Conservation (phyloP, 2,888 invertebrate species). For the Axea sp. region DNA sequence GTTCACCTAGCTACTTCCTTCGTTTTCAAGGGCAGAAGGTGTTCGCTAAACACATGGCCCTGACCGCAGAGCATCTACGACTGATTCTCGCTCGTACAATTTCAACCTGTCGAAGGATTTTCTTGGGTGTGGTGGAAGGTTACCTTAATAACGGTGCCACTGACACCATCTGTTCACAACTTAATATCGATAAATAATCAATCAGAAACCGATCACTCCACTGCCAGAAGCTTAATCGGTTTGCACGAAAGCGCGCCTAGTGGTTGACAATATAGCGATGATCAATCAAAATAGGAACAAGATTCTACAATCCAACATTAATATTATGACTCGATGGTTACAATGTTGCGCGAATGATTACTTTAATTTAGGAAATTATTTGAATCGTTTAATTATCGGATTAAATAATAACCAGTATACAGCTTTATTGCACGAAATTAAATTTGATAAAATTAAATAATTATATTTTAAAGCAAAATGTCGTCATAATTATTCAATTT, state of each 20-base stretch:
- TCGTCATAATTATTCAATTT: too few relatives aligned
- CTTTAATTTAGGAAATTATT: too few relatives aligned
- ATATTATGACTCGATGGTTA: too few relatives aligned
- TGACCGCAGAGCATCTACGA: slow-evolving; percentile 48
- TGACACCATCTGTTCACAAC: slow-evolving; percentile 38
- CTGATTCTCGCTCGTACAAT: slow-evolving; percentile 43
- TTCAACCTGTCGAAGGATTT: slow-evolving; percentile 52
- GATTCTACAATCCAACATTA: too few relatives aligned
- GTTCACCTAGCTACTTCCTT: slow-evolving; percentile 60
- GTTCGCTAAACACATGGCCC: slow-evolving; percentile 60
- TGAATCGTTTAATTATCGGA: too few relatives aligned
- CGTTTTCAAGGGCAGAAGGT: slow-evolving; percentile 62
- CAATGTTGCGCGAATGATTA: too few relatives aligned
- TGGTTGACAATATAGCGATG: slow-evolving; percentile 26
- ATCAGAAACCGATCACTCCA: slow-evolving; percentile 38
- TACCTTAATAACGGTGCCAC: slow-evolving; percentile 31
- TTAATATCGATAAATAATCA: slow-evolving; percentile 52
- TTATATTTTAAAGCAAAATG: too few relatives aligned
- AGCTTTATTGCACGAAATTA: too few relatives aligned
- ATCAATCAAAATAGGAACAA: too few relatives aligned
- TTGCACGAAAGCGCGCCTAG: slow-evolving; percentile 14
- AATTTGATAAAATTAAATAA: too few relatives aligned
- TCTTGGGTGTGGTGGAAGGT: slow-evolving; percentile 13
- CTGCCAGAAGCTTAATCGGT: slow-evolving; percentile 37
- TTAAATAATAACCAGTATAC: too few relatives aligned